Base-by-base conservation (phyloP, 2,113 vertebrate genomes). In the Chitala chitala region DNA sequence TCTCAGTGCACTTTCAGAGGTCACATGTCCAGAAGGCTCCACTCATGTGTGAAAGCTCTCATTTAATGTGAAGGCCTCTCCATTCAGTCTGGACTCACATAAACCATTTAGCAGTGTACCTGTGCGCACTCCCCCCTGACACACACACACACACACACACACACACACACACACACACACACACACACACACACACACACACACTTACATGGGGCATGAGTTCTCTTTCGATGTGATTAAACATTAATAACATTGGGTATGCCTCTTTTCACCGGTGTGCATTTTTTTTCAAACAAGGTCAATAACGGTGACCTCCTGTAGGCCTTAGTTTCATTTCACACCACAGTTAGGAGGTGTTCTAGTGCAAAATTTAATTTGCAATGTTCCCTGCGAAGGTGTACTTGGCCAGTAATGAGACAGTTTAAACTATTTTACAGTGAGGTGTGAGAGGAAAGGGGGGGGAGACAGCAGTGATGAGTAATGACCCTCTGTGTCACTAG, bases 201-300 rank as follows among this genome's bases (percentile, higher is more conserved):
- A 63, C 29, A 22, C 22, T 22, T 6, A 13, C 26, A 22, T 5
- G 13, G 31, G 22, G 33, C 15, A 58, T 66, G 50, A 13, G 22
- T 12, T 24, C 7, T 4, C 13, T 40, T 46, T 55, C 51, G 13
- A 33, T 29, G 33, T 22, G 33, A 54, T 54, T 69, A 65, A 75
- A 69, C 64, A 44, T 55, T 65, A 51, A 68, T 40, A 75, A n/a
- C 29, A 17, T 36, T 54, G 26, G 50, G 31, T 24, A 44, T 9
- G 7, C 12, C 12, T n/a, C 3, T 10, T 36, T 24, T 44, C 38
- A 12, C 1, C 5, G 12, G 20, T 7, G 59, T 54, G n/a, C 46
- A 4, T 13, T 1, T n/a, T 54, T 68, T 82, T 78, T 82, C 72
- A 75, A 82, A 76, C 81, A 63, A 83, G 82, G 84, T 86, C 85